A percentile compares a stretch with the other conserved stretches of the same genome.
Conservation (phyloP, 2,797 vertebrate species). For the Pteronotus mesoamericanus region DNA sequence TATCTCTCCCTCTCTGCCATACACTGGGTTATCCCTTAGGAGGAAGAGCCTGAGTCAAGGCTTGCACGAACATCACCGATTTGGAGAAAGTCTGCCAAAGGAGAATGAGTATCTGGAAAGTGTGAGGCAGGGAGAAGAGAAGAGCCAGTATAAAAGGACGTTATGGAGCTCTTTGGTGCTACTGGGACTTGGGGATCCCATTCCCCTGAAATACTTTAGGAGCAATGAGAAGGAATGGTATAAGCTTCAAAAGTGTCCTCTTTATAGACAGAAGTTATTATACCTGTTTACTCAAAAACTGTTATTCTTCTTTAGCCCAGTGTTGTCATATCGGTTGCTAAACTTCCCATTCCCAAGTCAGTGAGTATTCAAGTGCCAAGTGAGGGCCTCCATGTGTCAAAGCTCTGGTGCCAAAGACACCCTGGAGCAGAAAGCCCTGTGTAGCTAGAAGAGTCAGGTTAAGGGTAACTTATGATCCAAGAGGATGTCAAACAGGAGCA, state of each 20-base stretch:
- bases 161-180: neutral
- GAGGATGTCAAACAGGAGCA: neutral
- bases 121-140: neutral
- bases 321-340: fast-evolving
- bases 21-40: no score
- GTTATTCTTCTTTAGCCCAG: neutral
- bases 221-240: neutral
- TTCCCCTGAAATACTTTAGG: neutral
- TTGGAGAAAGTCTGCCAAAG: neutral
- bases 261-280: neutral
- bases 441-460: neutral
- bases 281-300: neutral
- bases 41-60: neutral
- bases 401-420: neutral
- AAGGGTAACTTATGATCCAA: neutral
- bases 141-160: neutral
- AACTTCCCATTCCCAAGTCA: neutral
- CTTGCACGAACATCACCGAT: neutral
- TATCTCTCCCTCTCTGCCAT: neutral
- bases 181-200: neutral
- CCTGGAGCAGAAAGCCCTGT: neutral
- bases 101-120: neutral
- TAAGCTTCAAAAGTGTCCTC: neutral
- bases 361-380: neutral
- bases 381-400: neutral